These are phyloP conservation scores for Tympanoctomys barrerae DNA, from an alignment of 2,797 vertebrate genomes.

Conservation along the genomic window DNA sequence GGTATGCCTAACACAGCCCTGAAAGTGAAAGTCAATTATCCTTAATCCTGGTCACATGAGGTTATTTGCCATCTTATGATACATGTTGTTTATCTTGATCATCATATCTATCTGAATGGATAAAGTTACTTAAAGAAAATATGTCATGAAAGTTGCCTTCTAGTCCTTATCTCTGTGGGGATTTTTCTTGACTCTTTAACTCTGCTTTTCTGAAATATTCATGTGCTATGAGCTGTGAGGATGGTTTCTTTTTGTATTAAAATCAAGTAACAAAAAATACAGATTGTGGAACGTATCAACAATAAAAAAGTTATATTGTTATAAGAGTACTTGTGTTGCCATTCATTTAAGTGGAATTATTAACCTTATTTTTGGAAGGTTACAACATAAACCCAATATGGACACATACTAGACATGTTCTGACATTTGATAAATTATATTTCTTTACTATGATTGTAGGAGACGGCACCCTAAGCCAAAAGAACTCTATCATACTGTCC, in stretches of 20 bases:
- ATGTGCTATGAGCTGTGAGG: background rate
- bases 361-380: no score
- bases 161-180: background rate
- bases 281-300: background rate
- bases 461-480: no score
- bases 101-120: background rate
- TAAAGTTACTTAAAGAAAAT: constrained; percentile 47
- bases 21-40: background rate
- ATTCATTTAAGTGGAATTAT: no score
- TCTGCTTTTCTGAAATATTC: constrained; percentile 42
- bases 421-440: no score
- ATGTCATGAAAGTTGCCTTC: background rate
- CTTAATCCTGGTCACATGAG: background rate
- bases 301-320: no score
- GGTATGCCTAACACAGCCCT: background rate
- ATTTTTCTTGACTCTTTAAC: constrained; percentile 20
- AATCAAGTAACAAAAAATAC: background rate
- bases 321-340: no score
- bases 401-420: no score
- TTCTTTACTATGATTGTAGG: no score
- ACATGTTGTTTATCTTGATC: background rate
- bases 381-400: no score
- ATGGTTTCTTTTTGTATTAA: background rate
- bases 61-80: background rate
- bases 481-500: no score